Base-by-base conservation (phyloP, 1,140 invertebrate species). In the Drosophila seguyi region DNA sequence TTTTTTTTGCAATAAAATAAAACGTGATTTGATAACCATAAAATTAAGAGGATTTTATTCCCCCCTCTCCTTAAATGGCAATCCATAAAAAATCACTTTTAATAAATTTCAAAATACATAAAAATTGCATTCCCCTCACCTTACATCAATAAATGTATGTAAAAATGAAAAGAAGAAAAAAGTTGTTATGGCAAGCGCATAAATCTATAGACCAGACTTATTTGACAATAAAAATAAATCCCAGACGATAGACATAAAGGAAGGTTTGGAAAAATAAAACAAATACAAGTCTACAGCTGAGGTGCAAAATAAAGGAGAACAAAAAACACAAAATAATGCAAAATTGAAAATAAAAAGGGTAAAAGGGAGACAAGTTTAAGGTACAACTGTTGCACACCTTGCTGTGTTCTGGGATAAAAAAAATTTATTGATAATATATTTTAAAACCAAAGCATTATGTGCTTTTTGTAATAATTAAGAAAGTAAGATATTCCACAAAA, bases 51-150 rank as follows among this genome's bases (percentile, higher is more conserved):
- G 34, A 42, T 44, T n/a, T n/a, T 34, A 34, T 20, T 22, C 29
- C 20, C 29, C 20, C 13, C 16, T 42, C 62, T 39, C 34, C 44
- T 50, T 27, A 38, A 59, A 68, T 34, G 22, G 10, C 20, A 47
- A 60, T 59, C 56, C 74, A 76, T 76, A 75, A 75, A 75, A 75
- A 75, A 75, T 75, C 72, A 66, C 72, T 75, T 75, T 75, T 75
- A 75, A 75, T 75, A 57, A 66, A 75, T 75, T 41, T 66, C 63
- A 60, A 72, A 60, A 75, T 75, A 72, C 72, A 75, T 75, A 75
- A 75, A 77, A 78, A 25, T 69, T 29, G 11, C 65, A 71, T 66
- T 50, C 20, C 20, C 29, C 52, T 20, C 18, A 56, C 66, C 48
- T 47, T 39, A 5, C 13, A 29, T 8, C 44, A 14, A 71, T 53